These are phyloP conservation scores for Gadopsis marmoratus DNA, from an alignment of 2,797 vertebrate genomes.

Conservation along the genomic window DNA sequence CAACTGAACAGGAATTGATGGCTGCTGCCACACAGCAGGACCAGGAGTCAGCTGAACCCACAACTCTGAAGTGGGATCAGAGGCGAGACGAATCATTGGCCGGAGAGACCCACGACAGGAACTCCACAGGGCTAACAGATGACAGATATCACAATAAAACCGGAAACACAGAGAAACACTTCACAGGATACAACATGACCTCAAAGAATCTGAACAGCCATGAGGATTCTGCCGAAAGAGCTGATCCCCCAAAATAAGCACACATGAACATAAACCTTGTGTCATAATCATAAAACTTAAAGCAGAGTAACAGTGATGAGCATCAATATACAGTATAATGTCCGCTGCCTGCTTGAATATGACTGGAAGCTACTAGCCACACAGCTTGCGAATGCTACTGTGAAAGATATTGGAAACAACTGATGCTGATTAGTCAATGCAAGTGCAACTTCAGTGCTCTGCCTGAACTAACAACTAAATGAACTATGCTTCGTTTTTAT, in stretches of 20 bases:
- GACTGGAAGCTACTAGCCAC: neutral
- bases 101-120: too few relatives aligned
- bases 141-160: too few relatives aligned
- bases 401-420: constrained; percentile 1
- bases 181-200: too few relatives aligned
- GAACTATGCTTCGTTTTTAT: neutral
- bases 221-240: neutral
- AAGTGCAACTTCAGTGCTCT: neutral
- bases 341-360: neutral
- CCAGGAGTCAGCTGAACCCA: too few relatives aligned
- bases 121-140: too few relatives aligned
- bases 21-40: too few relatives aligned
- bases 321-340: neutral
- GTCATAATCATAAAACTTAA: neutral
- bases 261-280: neutral
- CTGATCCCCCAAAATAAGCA: neutral
- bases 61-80: too few relatives aligned
- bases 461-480: neutral
- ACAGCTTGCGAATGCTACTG: neutral
- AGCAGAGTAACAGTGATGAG: neutral
- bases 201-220: too few relatives aligned
- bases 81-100: too few relatives aligned
- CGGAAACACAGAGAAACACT: too few relatives aligned
- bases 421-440: neutral
- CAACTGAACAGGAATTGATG: too few relatives aligned